phyloP scores from a whole-genome alignment of 2,113 vertebrate genomes.

The Alces alces region DNA sequence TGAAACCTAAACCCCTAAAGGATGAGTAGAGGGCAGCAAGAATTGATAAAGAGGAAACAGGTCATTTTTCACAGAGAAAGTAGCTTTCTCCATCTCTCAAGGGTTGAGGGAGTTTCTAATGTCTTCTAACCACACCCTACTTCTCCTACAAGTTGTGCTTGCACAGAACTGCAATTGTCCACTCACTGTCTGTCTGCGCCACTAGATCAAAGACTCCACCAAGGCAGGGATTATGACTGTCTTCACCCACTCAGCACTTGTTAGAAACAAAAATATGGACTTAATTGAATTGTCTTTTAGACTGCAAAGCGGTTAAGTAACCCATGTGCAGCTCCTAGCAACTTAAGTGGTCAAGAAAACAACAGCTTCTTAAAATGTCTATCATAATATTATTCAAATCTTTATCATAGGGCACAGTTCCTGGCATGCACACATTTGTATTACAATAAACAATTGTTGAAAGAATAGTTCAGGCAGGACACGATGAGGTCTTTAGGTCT shows the following conservation, averaged over 20 bases:
- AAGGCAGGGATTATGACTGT: background rate
- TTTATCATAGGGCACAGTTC: background rate
- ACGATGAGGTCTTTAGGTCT: background rate
- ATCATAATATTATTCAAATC: background rate
- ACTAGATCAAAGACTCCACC: background rate
- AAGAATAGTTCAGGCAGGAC: background rate
- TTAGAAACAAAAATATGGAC: background rate
- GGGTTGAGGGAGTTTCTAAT: background rate
- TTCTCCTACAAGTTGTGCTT: background rate
- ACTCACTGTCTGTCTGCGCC: background rate
- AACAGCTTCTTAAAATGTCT: background rate
- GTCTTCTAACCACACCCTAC: background rate
- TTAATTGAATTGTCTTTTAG: background rate
- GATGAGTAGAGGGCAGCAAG: background rate
- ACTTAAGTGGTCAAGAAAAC: background rate
- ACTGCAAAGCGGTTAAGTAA: background rate
- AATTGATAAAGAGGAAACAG: background rate
- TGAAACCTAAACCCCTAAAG: background rate
- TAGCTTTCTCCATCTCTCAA: background rate
- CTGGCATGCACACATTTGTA: background rate
- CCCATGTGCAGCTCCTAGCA: background rate
- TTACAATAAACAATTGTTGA: background rate
- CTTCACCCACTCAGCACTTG: background rate
- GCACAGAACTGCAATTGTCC: background rate
- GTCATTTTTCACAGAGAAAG: background rate